Conservation (phyloP, 2,888 invertebrate species). For the Trachelus stipa region DNA sequence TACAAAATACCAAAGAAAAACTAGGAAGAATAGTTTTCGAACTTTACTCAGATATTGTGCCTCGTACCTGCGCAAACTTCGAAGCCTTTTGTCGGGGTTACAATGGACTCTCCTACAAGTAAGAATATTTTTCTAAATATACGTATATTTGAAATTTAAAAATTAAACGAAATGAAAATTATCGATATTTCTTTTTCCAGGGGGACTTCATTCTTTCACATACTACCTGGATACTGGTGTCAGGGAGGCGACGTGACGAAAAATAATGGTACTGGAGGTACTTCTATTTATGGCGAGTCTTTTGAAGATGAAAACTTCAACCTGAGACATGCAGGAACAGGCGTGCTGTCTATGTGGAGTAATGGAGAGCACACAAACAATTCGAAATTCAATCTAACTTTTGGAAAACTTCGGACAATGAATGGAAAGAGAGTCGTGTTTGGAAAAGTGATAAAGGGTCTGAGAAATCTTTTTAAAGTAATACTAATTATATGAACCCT, state of each 20-base stretch:
- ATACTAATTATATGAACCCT: background rate
- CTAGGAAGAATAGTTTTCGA: slow-evolving; percentile 61
- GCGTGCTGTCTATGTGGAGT: slow-evolving; percentile 70
- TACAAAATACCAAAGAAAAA: slow-evolving; percentile 41
- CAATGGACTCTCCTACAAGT: slow-evolving; percentile 60
- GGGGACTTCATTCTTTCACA: slow-evolving; percentile 68
- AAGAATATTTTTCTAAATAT: slow-evolving; percentile 19
- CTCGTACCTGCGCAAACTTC: slow-evolving; percentile 62
- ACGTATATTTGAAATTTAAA: background rate
- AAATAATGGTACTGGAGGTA: slow-evolving; percentile 71
- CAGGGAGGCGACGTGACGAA: slow-evolving; percentile 72
- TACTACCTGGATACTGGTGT: slow-evolving; percentile 71
- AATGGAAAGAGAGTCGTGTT: slow-evolving; percentile 71
- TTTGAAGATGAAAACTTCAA: slow-evolving; percentile 67
- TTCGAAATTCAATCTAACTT: slow-evolving; percentile 73
- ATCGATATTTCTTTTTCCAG: slow-evolving; percentile 28
- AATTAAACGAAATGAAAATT: background rate
- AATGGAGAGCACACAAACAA: slow-evolving; percentile 65
- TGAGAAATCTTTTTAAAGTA: slow-evolving; percentile 52
- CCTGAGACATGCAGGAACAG: slow-evolving; percentile 69
- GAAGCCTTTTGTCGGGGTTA: slow-evolving; percentile 55
- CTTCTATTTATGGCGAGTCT: slow-evolving; percentile 65
- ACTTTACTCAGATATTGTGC: slow-evolving; percentile 59
- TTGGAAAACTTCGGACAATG: slow-evolving; percentile 69
- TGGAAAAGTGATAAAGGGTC: slow-evolving; percentile 67